Percentiles rank a stretch among this genome's conserved stretches.
These are phyloP conservation scores for Henricia sp. DNA, from an alignment of 53 echinoderm and acorn worm genomes.

Conservation along the genomic window DNA sequence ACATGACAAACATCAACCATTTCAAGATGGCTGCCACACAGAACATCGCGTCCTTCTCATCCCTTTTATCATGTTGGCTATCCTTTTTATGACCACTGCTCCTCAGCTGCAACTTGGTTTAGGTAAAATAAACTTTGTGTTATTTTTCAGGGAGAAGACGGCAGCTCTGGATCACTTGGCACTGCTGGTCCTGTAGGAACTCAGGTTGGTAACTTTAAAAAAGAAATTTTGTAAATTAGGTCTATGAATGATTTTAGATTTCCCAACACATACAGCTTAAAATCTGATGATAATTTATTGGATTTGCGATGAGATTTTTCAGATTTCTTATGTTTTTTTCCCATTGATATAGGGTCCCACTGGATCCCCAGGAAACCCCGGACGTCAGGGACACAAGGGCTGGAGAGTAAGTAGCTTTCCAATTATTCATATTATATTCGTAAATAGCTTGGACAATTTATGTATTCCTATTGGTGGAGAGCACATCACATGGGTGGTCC, in stretches of 20 bases:
- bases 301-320: background rate
- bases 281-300: background rate
- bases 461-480: too few species aligned
- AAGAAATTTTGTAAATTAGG: too few species aligned
- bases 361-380: conserved; percentile 24
- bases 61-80: too few species aligned
- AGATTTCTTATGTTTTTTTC: background rate
- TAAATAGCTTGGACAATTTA: too few species aligned
- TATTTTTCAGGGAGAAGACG: conserved; percentile 30
- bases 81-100: too few species aligned
- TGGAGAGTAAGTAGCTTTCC: conserved; percentile 52
- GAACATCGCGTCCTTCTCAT: too few species aligned
- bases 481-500: too few species aligned
- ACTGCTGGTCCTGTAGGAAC: conserved; percentile 20
- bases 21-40: too few species aligned
- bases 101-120: too few species aligned
- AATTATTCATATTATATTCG: too few species aligned
- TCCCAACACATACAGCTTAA: background rate
- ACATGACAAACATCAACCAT: too few species aligned
- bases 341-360: background rate
- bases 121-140: too few species aligned
- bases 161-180: conserved; percentile 3
- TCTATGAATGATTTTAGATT: background rate
- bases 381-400: conserved; percentile 31
- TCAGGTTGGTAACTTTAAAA: conserved; percentile 35